These are phyloP conservation scores for Ochlodes sylvanus DNA, from an alignment of 2,888 invertebrate genomes.

Conservation along the genomic window DNA sequence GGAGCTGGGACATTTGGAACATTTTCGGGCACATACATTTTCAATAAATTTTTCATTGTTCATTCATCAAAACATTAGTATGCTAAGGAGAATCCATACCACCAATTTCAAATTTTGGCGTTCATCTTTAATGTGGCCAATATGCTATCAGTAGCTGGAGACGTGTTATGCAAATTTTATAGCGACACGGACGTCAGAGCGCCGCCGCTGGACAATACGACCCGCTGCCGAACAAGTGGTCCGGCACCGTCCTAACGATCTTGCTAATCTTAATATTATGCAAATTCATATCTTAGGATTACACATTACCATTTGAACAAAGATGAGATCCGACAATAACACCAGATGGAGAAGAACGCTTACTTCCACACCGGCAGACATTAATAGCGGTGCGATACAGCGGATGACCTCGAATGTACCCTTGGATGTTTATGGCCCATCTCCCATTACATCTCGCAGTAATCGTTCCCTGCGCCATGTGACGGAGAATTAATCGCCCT, in stretches of 20 bases:
- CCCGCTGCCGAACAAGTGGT: background rate
- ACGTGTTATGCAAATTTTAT: background rate
- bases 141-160: background rate
- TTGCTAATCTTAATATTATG: background rate
- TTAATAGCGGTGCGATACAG: no score
- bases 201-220: background rate
- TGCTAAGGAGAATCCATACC: no score
- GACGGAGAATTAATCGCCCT: background rate
- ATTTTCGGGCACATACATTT: no score
- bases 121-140: background rate
- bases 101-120: background rate
- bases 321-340: background rate
- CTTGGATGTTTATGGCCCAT: background rate
- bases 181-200: background rate
- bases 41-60: no score
- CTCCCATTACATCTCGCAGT: conserved; percentile 4
- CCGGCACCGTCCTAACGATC: background rate
- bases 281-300: background rate
- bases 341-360: background rate
- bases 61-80: no score
- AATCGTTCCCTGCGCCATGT: background rate
- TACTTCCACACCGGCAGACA: background rate
- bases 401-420: no score
- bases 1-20: no score
- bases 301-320: background rate